phyloP scores from a whole-genome alignment of 2,888 invertebrate genomes.

The Malacosoma neustria region DNA sequence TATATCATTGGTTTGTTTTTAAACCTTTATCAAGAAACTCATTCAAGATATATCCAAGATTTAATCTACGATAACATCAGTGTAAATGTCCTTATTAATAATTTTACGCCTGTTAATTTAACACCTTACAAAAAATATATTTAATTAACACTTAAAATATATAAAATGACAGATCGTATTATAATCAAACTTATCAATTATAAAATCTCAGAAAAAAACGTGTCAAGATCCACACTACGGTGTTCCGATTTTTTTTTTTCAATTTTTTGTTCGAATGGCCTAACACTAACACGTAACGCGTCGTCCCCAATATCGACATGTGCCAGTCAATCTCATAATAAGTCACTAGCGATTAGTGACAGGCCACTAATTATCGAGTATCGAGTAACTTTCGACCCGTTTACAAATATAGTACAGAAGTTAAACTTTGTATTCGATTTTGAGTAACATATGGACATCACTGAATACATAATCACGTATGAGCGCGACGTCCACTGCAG shows the following conservation, averaged over 20 bases:
- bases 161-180: not conserved
- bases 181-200: not conserved
- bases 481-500: no score
- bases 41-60: not conserved
- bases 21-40: no score
- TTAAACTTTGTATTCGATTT: slow-evolving; percentile 1
- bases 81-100: not conserved
- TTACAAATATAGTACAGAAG: no score
- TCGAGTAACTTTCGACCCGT: slow-evolving; percentile 37
- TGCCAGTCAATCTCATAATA: slow-evolving; percentile 59
- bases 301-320: slow-evolving; percentile 37
- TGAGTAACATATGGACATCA: no score
- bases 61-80: not conserved
- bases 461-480: no score
- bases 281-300: slow-evolving; percentile 30
- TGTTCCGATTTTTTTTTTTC: not conserved
- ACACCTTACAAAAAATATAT: not conserved
- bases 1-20: no score
- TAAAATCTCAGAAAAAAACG: slow-evolving; percentile 4
- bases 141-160: not conserved
- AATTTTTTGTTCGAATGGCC: slow-evolving; percentile 2
- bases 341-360: slow-evolving; percentile 56
- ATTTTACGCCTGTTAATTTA: not conserved
- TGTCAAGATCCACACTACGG: slow-evolving; percentile 5
- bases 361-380: slow-evolving; percentile 44